Base-by-base conservation (phyloP, 2,113 vertebrate species). In the Petrocephalus microphthalmus region DNA sequence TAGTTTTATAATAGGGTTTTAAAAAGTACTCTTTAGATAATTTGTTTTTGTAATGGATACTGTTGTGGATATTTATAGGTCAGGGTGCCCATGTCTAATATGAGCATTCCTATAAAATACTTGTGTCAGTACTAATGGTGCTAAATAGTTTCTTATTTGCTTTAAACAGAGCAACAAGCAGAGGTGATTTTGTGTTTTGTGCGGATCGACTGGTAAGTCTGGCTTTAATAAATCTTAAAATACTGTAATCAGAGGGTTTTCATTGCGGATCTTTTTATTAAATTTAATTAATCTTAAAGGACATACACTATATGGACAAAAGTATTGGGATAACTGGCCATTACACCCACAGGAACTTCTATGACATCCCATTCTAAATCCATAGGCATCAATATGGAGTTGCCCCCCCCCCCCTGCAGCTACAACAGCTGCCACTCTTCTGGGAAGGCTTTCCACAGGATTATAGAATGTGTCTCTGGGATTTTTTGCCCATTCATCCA, bases 181-280 rank as follows among this genome's bases (percentile, higher is more conserved):
- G 98, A 96, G 98, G 98, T 87, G 98, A 99, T 96, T 99, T 99
- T 91, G 97, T 99, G 60, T 99, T 99, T 95, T 98, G 97, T 94
- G 98, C 98, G 0, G 98, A 99, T 94, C 96, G 98, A 89, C 94
- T 99, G 97, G 98, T 99, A 97, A 93, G 53, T 47, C 20, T 47
- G 85, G 85, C 33, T 20, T 42, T 20, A 86, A 22, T 13, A 37
- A 11, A 0, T 84, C 20, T 84, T 13, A 45, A 13, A 84, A 84
- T 49, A 51, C 49, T 51, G 45, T 52, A 84, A 29, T 84, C 45
- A 51, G 22, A 49, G 0, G 67, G 1, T n/a, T 53, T 85, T 85
- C 52, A 56, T 25, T 37, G 17, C 3, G 15, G 0, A 47, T 49
- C 42, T 82, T 82, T 81, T n/a, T 1, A n/a, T 25, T 82, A n/a